A percentile compares a stretch with the other conserved stretches of the same genome.
Conservation (phyloP, 2,797 vertebrate species). For the Chrysocyon brachyurus region DNA sequence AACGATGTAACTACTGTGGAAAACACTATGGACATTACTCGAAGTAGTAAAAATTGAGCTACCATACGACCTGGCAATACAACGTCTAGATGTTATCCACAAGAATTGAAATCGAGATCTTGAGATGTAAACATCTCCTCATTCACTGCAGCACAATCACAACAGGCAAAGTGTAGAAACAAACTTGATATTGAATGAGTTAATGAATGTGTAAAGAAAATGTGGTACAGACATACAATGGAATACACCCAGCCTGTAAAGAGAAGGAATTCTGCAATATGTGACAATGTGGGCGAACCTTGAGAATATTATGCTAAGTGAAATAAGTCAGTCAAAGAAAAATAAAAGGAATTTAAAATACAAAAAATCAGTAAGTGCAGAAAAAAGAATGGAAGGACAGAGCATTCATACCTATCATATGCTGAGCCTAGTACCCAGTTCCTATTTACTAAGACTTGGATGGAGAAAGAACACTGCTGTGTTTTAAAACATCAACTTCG, state of each 20-base stretch:
- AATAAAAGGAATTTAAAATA: not conserved
- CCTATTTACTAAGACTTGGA: not conserved
- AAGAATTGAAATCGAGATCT: not conserved
- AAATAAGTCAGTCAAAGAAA: not conserved
- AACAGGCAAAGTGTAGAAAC: not conserved
- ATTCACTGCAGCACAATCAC: too few relatives aligned
- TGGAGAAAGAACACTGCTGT: not conserved
- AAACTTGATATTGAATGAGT: not conserved
- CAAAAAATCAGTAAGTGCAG: not conserved
- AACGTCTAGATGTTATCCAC: not conserved
- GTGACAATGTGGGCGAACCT: not conserved
- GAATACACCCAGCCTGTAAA: not conserved
- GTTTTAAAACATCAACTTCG: not conserved
- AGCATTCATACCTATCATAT: rapidly evolving
- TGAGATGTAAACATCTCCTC: not conserved
- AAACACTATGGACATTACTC: not conserved
- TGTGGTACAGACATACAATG: too few relatives aligned
- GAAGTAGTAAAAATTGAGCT: not conserved
- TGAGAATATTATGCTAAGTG: not conserved
- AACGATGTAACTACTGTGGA: not conserved
- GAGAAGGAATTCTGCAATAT: not conserved
- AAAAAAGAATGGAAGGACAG: not conserved
- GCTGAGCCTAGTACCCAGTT: not conserved
- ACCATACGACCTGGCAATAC: not conserved
- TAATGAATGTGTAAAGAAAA: not conserved